phyloP scores from a whole-genome alignment of 1,140 invertebrate genomes.

The Pemphigus obesinymphae region DNA sequence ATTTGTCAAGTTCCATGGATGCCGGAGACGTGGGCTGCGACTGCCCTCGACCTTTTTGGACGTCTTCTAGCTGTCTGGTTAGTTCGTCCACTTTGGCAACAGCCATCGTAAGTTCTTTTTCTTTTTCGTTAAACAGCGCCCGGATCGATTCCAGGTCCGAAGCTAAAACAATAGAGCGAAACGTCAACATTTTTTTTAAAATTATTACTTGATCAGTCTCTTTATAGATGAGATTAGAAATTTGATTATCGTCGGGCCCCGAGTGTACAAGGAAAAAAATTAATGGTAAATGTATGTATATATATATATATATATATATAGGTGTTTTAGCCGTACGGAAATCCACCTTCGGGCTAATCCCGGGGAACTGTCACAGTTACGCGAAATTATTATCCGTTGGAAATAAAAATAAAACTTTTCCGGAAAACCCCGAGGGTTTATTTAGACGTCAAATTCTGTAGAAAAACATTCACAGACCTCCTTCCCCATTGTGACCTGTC shows the following conservation, averaged over 20 bases:
- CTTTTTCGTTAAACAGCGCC: constrained; percentile 93
- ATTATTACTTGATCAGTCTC: no score
- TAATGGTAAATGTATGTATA: no score
- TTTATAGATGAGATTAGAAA: neutral
- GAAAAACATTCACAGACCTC: neutral
- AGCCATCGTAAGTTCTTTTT: constrained; percentile 90
- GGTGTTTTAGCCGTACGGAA: neutral
- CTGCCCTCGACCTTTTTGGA: constrained; percentile 61
- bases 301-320: no score
- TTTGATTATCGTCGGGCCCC: neutral
- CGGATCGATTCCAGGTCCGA: constrained; percentile 93
- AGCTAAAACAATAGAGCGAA: constrained; percentile 58
- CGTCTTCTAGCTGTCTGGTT: constrained; percentile 85
- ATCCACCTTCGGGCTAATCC: neutral
- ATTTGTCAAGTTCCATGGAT: constrained; percentile 81
- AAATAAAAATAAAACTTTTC: neutral
- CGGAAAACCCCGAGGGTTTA: neutral
- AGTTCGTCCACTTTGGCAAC: constrained; percentile 93
- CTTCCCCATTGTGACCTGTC: neutral
- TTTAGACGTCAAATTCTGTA: neutral
- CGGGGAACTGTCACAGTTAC: neutral
- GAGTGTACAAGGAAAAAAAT: neutral
- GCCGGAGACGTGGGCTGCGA: constrained; percentile 62
- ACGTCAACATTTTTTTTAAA: no score
- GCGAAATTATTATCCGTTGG: neutral